These are phyloP conservation scores for Siniperca knerii DNA, from an alignment of 2,113 vertebrate genomes.

Conservation along the genomic window DNA sequence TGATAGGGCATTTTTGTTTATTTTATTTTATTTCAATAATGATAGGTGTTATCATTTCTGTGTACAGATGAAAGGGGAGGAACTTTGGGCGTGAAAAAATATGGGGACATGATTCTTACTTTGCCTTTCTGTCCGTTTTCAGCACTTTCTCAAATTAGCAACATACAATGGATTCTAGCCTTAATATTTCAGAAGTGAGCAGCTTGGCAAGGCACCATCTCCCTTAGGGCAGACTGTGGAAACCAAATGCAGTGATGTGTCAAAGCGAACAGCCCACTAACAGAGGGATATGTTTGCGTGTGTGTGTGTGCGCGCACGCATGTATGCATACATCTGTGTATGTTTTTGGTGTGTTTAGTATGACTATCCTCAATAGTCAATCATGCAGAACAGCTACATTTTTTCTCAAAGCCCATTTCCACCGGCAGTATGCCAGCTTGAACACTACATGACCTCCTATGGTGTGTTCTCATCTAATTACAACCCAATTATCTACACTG, in stretches of 20 bases:
- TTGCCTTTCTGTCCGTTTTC: conserved; percentile 24
- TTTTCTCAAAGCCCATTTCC: conserved; percentile 39
- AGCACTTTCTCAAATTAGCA: conserved; percentile 60
- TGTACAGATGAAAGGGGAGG: conserved; percentile 20
- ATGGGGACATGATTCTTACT: neutral
- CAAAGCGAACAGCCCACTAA: conserved; percentile 49
- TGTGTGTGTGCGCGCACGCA: neutral
- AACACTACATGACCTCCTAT: conserved; percentile 47
- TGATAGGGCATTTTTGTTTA: neutral
- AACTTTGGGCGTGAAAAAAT: neutral
- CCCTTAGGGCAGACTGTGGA: conserved; percentile 53
- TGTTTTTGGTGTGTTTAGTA: conserved; percentile 22
- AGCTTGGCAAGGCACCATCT: conserved; percentile 46
- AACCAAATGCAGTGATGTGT: conserved; percentile 65
- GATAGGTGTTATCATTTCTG: neutral
- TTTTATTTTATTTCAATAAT: conserved; percentile 4
- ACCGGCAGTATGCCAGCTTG: conserved; percentile 19
- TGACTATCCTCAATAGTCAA: conserved; percentile 28
- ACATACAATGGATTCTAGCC: conserved; percentile 39
- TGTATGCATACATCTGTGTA: conserved; percentile 20
- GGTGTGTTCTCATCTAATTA: conserved; percentile 67
- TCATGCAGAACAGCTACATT: conserved; percentile 55
- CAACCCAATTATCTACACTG: conserved; percentile 65
- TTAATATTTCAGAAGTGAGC: conserved; percentile 71
- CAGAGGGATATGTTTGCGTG: conserved; percentile 13